Evolutionary conservation across 1,140 invertebrate genomes (phyloP).

Genomic region (Harlomillsia oculata): DNA sequence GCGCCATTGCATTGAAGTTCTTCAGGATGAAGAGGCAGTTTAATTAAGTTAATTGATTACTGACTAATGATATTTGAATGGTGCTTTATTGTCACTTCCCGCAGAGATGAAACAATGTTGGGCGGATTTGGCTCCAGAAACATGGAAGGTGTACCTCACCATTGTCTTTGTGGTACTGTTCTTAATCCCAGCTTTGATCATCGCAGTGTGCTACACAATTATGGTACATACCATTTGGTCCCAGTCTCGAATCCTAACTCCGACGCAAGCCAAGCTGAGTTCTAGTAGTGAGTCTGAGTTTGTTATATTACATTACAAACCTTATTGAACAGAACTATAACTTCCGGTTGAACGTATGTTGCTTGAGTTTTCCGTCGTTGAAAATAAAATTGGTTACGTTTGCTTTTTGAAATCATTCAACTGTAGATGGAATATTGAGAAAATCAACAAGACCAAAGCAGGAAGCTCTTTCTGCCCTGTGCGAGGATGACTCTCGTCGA

Average conservation of each 20-base stretch:
- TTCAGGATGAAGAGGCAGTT: too few species aligned
- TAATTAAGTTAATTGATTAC: neutral
- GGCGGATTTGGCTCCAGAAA: conserved; percentile 58
- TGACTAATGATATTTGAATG: neutral
- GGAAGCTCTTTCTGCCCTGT: conserved; percentile 12
- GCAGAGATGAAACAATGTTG: conserved; percentile 61
- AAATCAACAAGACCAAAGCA: conserved; percentile 13
- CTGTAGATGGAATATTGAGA: conserved; percentile 27
- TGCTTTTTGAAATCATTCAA: neutral
- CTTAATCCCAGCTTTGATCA: conserved; percentile 78
- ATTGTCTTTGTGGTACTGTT: conserved; percentile 72
- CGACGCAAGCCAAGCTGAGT: too few species aligned
- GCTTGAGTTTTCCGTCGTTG: neutral
- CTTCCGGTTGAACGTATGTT: too few species aligned
- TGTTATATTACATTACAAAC: too few species aligned
- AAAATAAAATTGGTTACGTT: neutral
- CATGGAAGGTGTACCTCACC: conserved; percentile 62
- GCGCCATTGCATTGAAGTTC: too few species aligned
- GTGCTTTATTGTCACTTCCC: neutral
- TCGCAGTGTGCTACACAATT: conserved; percentile 78
- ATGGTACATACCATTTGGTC: conserved; percentile 90
- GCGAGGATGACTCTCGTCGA: conserved; percentile 39
- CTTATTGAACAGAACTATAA: too few species aligned
- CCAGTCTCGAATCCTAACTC: conserved; percentile 45
- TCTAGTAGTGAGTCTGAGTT: too few species aligned